phyloP scores from a whole-genome alignment of 1,140 invertebrate genomes.

The Diachasma alloeum region DNA sequence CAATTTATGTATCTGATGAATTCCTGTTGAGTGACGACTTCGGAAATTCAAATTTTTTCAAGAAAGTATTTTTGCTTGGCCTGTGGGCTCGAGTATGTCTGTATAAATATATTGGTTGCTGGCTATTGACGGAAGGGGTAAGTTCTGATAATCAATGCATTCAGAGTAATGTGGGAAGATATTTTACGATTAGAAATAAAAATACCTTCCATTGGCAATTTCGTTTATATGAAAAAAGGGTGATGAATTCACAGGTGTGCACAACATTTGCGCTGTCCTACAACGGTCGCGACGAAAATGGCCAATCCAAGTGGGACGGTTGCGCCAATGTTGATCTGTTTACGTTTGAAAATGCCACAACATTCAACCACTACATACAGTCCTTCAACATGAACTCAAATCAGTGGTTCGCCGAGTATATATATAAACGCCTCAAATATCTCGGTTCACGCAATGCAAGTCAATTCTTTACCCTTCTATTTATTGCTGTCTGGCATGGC shows the following conservation, averaged over 20 bases:
- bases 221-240: background rate
- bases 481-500: conserved; percentile 94
- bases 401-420: conserved; percentile 88
- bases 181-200: too few species aligned
- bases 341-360: conserved; percentile 80
- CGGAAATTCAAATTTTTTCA: conserved; percentile 68
- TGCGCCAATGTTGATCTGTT: conserved; percentile 84
- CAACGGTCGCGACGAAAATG: conserved; percentile 75
- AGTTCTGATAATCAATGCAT: conserved; percentile 43
- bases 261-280: conserved; percentile 79
- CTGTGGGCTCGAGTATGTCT: conserved; percentile 86
- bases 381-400: conserved; percentile 96
- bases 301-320: conserved; percentile 79
- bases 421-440: conserved; percentile 92
- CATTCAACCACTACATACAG: conserved; percentile 84
- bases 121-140: conserved; percentile 88
- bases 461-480: conserved; percentile 81
- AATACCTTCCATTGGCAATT: too few species aligned
- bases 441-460: conserved; percentile 86
- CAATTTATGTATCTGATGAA: conserved; percentile 73
- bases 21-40: conserved; percentile 76
- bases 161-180: too few species aligned
- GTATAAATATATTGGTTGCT: conserved; percentile 92
- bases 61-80: conserved; percentile 74
- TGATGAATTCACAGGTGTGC: conserved; percentile 62